These are phyloP conservation scores for Anguilla obscura DNA, from an alignment of 2,797 vertebrate genomes.

Conservation along the genomic window DNA sequence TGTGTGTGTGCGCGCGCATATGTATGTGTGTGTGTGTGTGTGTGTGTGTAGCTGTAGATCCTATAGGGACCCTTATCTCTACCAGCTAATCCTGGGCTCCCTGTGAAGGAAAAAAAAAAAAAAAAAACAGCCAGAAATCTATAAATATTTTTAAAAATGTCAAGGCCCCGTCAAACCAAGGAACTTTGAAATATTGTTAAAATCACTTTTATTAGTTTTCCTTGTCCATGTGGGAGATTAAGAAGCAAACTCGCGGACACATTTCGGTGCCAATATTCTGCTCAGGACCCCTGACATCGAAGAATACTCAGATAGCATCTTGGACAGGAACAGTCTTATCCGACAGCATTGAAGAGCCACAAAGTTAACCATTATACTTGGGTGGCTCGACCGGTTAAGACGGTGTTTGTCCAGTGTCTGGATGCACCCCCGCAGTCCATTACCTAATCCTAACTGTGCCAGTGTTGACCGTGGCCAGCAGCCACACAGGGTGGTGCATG, in stretches of 20 bases:
- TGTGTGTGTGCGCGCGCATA: not conserved
- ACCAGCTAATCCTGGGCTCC: not conserved
- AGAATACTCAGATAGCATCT: constrained; percentile 32
- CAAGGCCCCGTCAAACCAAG: not conserved
- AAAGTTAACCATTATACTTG: not conserved
- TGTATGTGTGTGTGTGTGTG: not conserved
- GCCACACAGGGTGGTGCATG: not conserved
- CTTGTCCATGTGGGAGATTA: constrained; percentile 19
- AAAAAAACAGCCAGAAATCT: not conserved
- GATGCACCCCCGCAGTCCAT: not conserved
- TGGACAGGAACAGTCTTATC: constrained; percentile 41
- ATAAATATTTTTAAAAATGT: constrained; percentile 6
- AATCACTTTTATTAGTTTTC: not conserved
- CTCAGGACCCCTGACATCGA: constrained; percentile 12
- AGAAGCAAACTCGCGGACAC: not conserved
- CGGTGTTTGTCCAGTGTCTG: not conserved
- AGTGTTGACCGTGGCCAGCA: not conserved
- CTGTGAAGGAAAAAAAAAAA: not conserved
- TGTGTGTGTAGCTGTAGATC: not conserved
- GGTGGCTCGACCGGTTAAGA: not conserved
- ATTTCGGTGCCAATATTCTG: constrained; percentile 25
- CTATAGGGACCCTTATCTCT: not conserved
- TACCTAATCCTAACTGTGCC: not conserved
- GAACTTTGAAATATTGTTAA: not conserved
- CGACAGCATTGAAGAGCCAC: constrained; percentile 37